Evolutionary conservation across 2,888 invertebrate species (phyloP).

Genomic region (Hoplodrina ambigua): DNA sequence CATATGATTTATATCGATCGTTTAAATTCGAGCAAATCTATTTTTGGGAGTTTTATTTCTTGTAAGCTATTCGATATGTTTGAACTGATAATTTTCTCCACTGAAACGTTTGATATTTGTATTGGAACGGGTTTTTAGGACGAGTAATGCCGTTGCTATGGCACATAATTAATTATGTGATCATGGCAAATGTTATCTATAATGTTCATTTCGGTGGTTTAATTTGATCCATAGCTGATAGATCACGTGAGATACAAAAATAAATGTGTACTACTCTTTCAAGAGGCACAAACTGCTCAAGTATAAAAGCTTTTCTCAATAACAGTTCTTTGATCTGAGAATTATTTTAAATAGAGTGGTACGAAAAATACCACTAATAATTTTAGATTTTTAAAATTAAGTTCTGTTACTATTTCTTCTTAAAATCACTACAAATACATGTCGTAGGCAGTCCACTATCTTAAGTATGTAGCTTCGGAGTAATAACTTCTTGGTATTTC

Average conservation of each 20-base stretch:
- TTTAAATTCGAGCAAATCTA: conserved; percentile 41
- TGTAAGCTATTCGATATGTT: conserved; percentile 19
- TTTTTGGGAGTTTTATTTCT: conserved; percentile 25
- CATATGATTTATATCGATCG: conserved; percentile 58
- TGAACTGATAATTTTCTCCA: background rate
- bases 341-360: conserved; percentile 10
- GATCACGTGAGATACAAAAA: conserved; percentile 31
- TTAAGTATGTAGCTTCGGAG: background rate
- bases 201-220: conserved; percentile 13
- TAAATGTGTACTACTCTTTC: conserved; percentile 26
- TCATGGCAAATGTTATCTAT: background rate
- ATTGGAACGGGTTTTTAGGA: background rate
- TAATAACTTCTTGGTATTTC: background rate
- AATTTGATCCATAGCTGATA: conserved; percentile 34
- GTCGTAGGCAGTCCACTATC: background rate
- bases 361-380: conserved; percentile 10
- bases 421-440: background rate
- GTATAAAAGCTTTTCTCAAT: conserved; percentile 34
- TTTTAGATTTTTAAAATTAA: conserved; percentile 4
- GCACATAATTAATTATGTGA: background rate
- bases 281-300: conserved; percentile 29
- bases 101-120: background rate
- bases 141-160: conserved; percentile 8
- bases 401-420: no score
- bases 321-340: conserved; percentile 38